These are phyloP conservation scores for Ceramica pisi DNA, from an alignment of 2,888 invertebrate genomes.

Conservation along the genomic window DNA sequence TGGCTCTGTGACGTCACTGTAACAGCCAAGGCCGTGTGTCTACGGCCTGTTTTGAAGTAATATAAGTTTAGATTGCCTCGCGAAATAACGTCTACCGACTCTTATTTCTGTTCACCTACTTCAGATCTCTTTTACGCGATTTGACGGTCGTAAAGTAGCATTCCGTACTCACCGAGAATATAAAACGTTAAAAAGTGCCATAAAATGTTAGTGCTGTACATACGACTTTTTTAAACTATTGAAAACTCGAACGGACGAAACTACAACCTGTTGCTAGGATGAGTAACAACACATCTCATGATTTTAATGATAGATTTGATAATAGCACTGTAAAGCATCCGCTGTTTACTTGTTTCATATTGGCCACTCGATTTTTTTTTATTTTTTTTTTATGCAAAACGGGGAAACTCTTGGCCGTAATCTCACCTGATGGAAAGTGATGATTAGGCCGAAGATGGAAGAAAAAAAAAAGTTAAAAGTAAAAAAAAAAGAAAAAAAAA, in stretches of 20 bases:
- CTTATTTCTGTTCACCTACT: constrained; percentile 46
- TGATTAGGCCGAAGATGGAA: too few relatives aligned
- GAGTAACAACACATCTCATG: background rate
- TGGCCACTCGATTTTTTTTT: too few relatives aligned
- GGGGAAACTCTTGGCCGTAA: too few relatives aligned
- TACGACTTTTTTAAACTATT: constrained; percentile 12
- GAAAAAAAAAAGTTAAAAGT: too few relatives aligned
- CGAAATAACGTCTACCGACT: constrained; percentile 42
- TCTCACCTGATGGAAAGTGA: too few relatives aligned
- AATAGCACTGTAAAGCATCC: too few relatives aligned
- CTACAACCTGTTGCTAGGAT: constrained; percentile 6
- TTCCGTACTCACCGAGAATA: constrained; percentile 41
- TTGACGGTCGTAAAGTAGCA: constrained; percentile 50
- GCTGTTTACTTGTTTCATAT: too few relatives aligned
- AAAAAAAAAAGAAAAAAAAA: too few relatives aligned
- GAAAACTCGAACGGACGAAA: background rate
- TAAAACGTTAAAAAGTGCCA: constrained; percentile 51
- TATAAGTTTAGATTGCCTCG: constrained; percentile 50
- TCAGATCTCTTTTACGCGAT: constrained; percentile 57
- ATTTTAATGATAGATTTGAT: background rate
- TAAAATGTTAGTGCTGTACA: constrained; percentile 27
- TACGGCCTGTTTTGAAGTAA: constrained; percentile 42
- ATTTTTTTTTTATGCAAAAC: too few relatives aligned
- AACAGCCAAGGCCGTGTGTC: background rate
- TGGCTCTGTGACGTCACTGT: constrained; percentile 1